These are phyloP conservation scores for Ormia ochracea DNA, from an alignment of 2,888 invertebrate species.

Conservation along the genomic window DNA sequence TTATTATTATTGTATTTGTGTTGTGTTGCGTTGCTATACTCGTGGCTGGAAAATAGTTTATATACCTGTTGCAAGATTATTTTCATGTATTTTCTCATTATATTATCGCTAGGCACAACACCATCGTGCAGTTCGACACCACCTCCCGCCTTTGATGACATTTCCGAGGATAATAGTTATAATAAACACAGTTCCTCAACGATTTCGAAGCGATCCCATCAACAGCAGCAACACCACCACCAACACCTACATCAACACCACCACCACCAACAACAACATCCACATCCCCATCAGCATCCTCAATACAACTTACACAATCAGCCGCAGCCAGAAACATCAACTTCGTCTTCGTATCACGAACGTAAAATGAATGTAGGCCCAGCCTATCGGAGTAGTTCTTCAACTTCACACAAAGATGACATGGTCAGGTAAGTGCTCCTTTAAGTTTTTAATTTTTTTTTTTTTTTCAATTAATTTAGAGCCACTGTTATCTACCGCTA, in stretches of 20 bases:
- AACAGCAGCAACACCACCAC: constrained; percentile 53
- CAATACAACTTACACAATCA: constrained; percentile 29
- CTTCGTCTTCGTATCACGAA: constrained; percentile 67
- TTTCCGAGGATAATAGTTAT: constrained; percentile 77
- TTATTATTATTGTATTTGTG: not conserved
- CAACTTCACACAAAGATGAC: constrained; percentile 73
- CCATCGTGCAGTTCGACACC: constrained; percentile 91
- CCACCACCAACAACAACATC: not conserved
- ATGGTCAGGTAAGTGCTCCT: constrained; percentile 71
- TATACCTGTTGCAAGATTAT: constrained; percentile 4
- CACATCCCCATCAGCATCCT: not conserved
- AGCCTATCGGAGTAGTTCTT: constrained; percentile 73
- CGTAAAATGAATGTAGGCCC: constrained; percentile 75
- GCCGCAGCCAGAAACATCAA: constrained; percentile 33
- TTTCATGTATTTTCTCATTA: constrained; percentile 60
- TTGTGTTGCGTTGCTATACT: too few relatives aligned
- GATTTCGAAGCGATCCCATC: constrained; percentile 71
- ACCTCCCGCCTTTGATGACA: constrained; percentile 93
- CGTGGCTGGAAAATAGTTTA: not conserved
- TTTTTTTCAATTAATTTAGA: not conserved
- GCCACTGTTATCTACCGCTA: constrained; percentile 9
- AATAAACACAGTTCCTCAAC: constrained; percentile 74
- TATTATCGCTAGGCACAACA: constrained; percentile 79
- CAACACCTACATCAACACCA: constrained; percentile 44
- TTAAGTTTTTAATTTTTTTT: not conserved